phyloP scores from a whole-genome alignment of 1,140 invertebrate species.

The Pararge aegeria region DNA sequence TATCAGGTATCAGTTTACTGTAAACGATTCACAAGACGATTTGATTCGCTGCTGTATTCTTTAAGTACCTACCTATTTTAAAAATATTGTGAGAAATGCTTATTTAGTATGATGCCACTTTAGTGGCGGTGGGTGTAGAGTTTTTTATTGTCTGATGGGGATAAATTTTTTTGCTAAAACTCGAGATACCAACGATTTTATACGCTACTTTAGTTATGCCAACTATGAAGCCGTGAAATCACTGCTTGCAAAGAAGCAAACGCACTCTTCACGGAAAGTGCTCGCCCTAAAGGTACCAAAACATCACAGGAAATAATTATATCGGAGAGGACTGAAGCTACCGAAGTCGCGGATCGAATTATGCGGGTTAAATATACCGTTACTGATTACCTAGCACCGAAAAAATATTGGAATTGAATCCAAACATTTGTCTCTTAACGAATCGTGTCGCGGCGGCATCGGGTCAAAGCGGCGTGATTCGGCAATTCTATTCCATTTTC shows the following conservation, averaged over 20 bases:
- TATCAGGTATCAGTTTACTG: slow-evolving; percentile 49
- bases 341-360: slow-evolving; percentile 52
- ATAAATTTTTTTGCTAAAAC: slow-evolving; percentile 46
- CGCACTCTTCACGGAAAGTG: slow-evolving; percentile 3
- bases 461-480: slow-evolving; percentile 75
- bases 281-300: slow-evolving; percentile 17
- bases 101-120: background rate
- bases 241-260: slow-evolving; percentile 15
- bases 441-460: slow-evolving; percentile 71
- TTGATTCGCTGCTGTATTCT: slow-evolving; percentile 51
- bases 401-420: slow-evolving; percentile 75
- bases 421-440: slow-evolving; percentile 78
- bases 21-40: slow-evolving; percentile 62
- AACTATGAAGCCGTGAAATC: slow-evolving; percentile 30
- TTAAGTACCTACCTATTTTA: slow-evolving; percentile 47
- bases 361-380: slow-evolving; percentile 60
- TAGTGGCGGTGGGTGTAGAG: background rate
- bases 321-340: slow-evolving; percentile 44
- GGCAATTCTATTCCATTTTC: slow-evolving; percentile 69
- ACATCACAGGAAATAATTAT: slow-evolving; percentile 61
- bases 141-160: slow-evolving; percentile 29
- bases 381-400: slow-evolving; percentile 56
- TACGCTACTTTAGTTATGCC: slow-evolving; percentile 29
- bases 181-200: slow-evolving; percentile 30
- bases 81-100: slow-evolving; percentile 48